Conservation (phyloP, 2,797 vertebrate species). For the Petrocephalus sullivani region DNA sequence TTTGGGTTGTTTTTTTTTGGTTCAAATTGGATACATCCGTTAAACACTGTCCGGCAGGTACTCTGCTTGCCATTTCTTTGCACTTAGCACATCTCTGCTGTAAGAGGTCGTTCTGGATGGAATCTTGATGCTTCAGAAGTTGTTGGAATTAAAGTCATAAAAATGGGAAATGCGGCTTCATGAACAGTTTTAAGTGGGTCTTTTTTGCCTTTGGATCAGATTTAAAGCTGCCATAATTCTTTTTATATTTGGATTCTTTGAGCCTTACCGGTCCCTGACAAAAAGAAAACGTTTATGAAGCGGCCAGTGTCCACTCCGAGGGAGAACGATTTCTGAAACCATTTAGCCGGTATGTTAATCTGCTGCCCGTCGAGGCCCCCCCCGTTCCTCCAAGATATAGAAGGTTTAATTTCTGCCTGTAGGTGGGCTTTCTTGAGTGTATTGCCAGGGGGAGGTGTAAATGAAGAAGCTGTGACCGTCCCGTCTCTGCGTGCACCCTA, state of each 20-base stretch:
- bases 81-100: slow-evolving; percentile 17
- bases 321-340: slow-evolving; percentile 5
- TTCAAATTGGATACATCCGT: not conserved
- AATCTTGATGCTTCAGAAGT: not conserved
- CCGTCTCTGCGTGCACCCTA: not conserved
- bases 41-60: slow-evolving; percentile 14
- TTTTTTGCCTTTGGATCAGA: slow-evolving; percentile 22
- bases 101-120: slow-evolving; percentile 6
- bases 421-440: not conserved
- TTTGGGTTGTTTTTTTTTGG: not conserved
- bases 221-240: slow-evolving; percentile 10
- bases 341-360: slow-evolving; percentile 4
- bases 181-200: not conserved
- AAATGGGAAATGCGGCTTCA: slow-evolving; percentile 10
- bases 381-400: not conserved
- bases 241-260: slow-evolving; percentile 36
- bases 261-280: slow-evolving; percentile 37
- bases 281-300: slow-evolving; percentile 29
- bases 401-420: not conserved
- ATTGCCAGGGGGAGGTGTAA: not conserved
- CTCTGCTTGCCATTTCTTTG: not conserved
- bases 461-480: not conserved
- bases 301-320: not conserved
- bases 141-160: slow-evolving; percentile 1
- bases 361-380: not conserved